Evolutionary conservation across 2,113 vertebrate genomes (phyloP).

Genomic region (Colius striatus): DNA sequence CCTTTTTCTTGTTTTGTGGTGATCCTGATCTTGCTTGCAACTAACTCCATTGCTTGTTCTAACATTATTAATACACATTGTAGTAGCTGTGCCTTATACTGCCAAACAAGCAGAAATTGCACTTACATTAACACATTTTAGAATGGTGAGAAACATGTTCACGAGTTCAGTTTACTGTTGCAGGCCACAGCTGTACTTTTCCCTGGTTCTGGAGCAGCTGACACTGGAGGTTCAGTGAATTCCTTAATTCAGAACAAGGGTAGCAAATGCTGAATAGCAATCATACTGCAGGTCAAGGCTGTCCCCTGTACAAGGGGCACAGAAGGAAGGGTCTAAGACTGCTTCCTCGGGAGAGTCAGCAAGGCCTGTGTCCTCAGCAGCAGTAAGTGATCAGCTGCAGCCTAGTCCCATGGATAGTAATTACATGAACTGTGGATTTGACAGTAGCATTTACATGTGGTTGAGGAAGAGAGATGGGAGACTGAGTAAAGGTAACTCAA

Average conservation of each 20-base stretch:
- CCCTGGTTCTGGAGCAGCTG: not conserved
- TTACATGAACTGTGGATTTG: not conserved
- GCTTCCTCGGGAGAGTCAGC: not conserved
- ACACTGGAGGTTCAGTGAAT: not conserved
- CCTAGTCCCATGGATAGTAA: not conserved
- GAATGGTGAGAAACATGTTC: not conserved
- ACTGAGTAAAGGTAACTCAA: not conserved
- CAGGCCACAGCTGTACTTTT: not conserved
- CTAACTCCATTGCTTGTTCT: not conserved
- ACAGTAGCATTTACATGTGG: not conserved
- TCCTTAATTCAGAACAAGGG: not conserved
- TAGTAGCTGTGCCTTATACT: not conserved
- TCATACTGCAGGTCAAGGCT: not conserved
- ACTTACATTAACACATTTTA: not conserved
- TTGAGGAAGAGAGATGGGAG: rapidly evolving
- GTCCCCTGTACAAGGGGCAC: not conserved
- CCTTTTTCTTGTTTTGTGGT: not conserved
- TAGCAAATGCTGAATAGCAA: not conserved
- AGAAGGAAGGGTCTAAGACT: not conserved
- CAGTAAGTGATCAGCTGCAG: not conserved
- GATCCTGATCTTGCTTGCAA: not conserved
- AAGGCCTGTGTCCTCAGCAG: not conserved
- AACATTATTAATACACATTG: not conserved
- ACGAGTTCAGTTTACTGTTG: not conserved
- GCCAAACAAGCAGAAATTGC: not conserved